Evolutionary conservation across 1,140 invertebrate genomes (phyloP), one percentile per base, ranked within the genome.

Genomic region (Zophobas atratus): DNA sequence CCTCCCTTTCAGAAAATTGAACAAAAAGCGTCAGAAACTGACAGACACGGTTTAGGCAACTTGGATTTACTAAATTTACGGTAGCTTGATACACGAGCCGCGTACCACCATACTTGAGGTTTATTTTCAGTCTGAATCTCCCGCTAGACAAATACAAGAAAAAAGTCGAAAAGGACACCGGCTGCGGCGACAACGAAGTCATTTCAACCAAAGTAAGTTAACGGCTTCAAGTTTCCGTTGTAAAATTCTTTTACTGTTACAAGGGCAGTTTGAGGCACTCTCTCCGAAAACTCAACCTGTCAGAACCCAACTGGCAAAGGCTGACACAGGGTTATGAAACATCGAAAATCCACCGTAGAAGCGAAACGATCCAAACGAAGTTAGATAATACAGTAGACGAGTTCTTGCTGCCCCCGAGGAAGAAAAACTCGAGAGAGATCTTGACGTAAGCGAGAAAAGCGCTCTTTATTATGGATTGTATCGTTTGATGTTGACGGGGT

Each of bases 41-140:
- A 81, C 48, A 74, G 77, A 39, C 75, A 80, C 48, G 77, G 72
- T 60, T 75, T 81, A 71, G 80, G 80, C 38, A 77, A 82, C 34
- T 57, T 82, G 46, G 81, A 82, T 77, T 80, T 81, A 57, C 46
- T 82, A 39, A 82, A 82, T 79, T 77, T 82, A 75, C 77, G 81
- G 81, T 82, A 76, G 79, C 35, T 71, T 32, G 34, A 36, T 8
- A 1, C 3, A 46, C 6, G 3, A 46, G 6, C 43, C 43, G 6
- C 3, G 6, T 46, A 46, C 43, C 3, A 4, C 43, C n/a, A 60
- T 20, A 60, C 8, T 60, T 35, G 4, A 36, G 5, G 6, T 63
- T 41, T 38, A 36, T 41, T 67, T 67, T 67, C 20, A 67, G 60
- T 67, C 43, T 41, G 33, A 67, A 51, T 51, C 3, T 51, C 3